Conservation (phyloP, 1,140 invertebrate genomes). For the Drosophila santomea region DNA sequence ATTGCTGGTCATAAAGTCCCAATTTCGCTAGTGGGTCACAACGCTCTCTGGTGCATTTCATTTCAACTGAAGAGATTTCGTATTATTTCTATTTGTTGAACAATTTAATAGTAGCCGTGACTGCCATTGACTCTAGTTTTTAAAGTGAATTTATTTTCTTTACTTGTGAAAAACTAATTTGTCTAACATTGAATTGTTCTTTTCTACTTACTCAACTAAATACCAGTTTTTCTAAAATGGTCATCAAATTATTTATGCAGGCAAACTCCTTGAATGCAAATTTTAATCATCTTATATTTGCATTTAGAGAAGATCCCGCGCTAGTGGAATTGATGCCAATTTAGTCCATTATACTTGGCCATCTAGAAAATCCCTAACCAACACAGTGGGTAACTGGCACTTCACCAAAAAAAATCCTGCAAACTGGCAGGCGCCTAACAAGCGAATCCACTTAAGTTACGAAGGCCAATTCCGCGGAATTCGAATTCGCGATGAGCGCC, state of each 20-base stretch:
- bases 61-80: neutral
- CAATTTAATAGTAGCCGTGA: no score
- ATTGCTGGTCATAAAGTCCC: constrained; percentile 9
- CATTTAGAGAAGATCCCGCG: constrained; percentile 17
- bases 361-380: constrained; percentile 27
- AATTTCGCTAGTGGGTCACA: neutral
- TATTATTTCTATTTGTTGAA: neutral
- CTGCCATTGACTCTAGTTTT: no score
- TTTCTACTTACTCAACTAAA: neutral
- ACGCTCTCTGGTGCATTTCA: neutral
- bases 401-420: constrained; percentile 20
- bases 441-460: constrained; percentile 58
- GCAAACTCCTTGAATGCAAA: constrained; percentile 4
- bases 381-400: constrained; percentile 38
- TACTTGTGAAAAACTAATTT: neutral
- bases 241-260: neutral
- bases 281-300: constrained; percentile 29
- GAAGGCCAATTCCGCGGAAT: constrained; percentile 52
- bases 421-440: constrained; percentile 34
- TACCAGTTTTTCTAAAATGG: neutral
- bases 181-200: neutral
- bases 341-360: constrained; percentile 34
- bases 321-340: constrained; percentile 36
- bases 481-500: constrained; percentile 40
- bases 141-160: no score